Evolutionary conservation across 2,113 vertebrate genomes (phyloP), one percentile per base, ranked within the genome.

Genomic region (Rhinolophus sinicus): DNA sequence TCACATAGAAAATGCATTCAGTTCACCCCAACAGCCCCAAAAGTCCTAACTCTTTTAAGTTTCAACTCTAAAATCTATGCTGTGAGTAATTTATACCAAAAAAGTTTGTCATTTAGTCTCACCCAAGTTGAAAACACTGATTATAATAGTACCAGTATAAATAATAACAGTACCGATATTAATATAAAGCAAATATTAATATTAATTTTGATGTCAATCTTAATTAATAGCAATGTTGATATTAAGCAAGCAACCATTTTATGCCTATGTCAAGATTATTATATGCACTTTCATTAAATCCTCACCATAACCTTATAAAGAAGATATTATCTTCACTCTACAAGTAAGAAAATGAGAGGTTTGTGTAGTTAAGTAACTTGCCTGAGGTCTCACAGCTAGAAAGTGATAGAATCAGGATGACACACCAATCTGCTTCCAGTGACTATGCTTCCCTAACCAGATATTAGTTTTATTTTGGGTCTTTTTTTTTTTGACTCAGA

Each of bases 401-500:
- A 91, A 80, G 58, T 88, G 15, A 88, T 77, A 38, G 15, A 58
- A 54, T 90, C 40, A 84, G 15, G 6, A 82, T 90, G 85, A 72
- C 8, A 50, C 40, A 85, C 1, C 11, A 82, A 64, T 15, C 5
- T 38, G 4, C 44, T 94, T 94, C 75, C 28, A 88, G 16, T 87
- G 16, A 54, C 14, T 90, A n/a, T 78, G 65, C 35, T 88, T 73
- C 28, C 44, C 52, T 30, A 11, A 9, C 6, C 26, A 72, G 81
- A 84, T 81, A 91, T 16, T 72, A 78, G 30, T 78, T 93, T 75
- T 75, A 14, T 65, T 88, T 40, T 33, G 76, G 21, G n/a, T 85
- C n/a, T n/a, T n/a, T n/a, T n/a, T 40, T 54, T n/a, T 78, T 54
- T 92, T 44, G 50, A 88, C n/a, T 60, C n/a, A 96, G 26, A 93